Evolutionary conservation across 1,140 invertebrate species (phyloP), one percentile per base, ranked within the genome.

Genomic region (Ooceraea biroi): DNA sequence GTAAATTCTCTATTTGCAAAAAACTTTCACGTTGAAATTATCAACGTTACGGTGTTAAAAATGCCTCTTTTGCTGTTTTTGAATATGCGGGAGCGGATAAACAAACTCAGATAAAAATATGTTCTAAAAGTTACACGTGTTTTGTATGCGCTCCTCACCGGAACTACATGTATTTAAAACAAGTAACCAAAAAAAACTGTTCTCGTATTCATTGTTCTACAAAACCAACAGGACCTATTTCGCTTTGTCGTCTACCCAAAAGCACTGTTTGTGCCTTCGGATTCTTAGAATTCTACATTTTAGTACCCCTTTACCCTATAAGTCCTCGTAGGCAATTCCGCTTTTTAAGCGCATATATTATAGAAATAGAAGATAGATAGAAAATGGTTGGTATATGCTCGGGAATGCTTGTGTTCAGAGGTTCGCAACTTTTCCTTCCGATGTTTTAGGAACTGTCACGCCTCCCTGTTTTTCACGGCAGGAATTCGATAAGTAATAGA

Each of bases 251-350:
- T 46, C 61, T 17, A 22, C 2, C 17, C 76, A 10, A 19, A 57
- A 69, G 76, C 22, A 4, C 50, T 14, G 36, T 80, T 80, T 71
- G 76, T 57, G 41, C 8, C 19, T 25, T 0, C 22, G 12, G 46
- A 22, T 71, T 80, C 76, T 80, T 80, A 80, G 65, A 80, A 80
- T 80, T 69, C 65, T 46, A 11, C 76, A 12, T 58, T 69, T 80
- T 71, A 22, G 11, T 27, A 17, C 12, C 22, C 12, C 46, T 80
- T 57, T 5, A 57, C 5, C 76, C 22, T 76, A 36, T n/a, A 27
- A n/a, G 17, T 25, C 30, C 17, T 69, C 63, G 30, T 44, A 69
- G 63, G 48, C 65, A 65, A 80, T 71, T 57, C 66, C 66, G 36
- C 22, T 36, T 50, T 71, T 80, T 69, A 58, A 58, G 17, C 63